phyloP scores from a whole-genome alignment of 2,888 invertebrate species.

The Melanchra persicariae region DNA sequence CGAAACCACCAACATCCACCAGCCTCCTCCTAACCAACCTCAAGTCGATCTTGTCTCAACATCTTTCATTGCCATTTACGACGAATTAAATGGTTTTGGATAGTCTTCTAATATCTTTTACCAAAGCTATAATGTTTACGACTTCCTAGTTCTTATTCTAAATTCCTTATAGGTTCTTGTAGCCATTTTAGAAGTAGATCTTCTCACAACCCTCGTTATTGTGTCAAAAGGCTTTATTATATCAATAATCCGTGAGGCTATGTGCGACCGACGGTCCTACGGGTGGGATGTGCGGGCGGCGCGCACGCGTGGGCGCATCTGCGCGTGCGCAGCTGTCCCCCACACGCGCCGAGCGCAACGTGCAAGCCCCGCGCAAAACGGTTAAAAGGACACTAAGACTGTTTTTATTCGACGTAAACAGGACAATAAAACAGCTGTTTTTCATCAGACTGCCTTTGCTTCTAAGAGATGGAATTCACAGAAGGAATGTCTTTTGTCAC shows the following conservation, averaged over 20 bases:
- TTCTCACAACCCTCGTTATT: slow-evolving; percentile 17
- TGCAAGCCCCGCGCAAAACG: slow-evolving; percentile 55
- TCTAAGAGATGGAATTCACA: slow-evolving; percentile 4
- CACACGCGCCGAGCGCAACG: slow-evolving; percentile 61
- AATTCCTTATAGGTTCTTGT: too few relatives aligned
- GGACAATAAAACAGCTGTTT: slow-evolving; percentile 46
- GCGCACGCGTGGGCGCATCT: slow-evolving; percentile 70
- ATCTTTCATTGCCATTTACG: too few relatives aligned
- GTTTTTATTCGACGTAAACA: slow-evolving; percentile 37
- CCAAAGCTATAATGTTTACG: not conserved
- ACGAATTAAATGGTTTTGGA: not conserved
- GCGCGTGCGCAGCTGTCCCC: slow-evolving; percentile 75
- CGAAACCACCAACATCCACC: not conserved
- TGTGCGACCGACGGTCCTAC: slow-evolving; percentile 46
- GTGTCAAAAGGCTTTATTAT: slow-evolving; percentile 48
- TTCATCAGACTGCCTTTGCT: slow-evolving; percentile 19
- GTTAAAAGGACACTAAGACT: slow-evolving; percentile 61
- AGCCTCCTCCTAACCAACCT: not conserved
- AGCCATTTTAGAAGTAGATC: not conserved
- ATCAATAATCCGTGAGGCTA: slow-evolving; percentile 61
- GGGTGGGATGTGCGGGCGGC: slow-evolving; percentile 55
- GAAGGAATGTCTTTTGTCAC: not conserved
- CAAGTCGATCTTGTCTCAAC: not conserved
- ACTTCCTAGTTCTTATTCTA: not conserved
- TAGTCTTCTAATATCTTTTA: not conserved